phyloP scores from a whole-genome alignment of 2,888 invertebrate genomes.

The Celastrina argiolus region DNA sequence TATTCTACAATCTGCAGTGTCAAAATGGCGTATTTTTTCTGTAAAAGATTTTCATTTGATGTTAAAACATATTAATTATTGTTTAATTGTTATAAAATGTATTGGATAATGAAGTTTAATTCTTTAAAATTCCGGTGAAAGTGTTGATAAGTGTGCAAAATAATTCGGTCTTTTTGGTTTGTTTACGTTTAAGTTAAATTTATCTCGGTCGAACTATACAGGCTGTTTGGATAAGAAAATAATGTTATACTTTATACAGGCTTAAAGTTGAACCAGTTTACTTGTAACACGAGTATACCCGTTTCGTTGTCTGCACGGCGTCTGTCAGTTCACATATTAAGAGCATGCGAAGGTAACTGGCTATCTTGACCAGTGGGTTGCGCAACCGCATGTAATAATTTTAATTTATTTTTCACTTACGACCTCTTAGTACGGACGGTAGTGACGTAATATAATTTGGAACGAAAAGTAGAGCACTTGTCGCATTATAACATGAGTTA shows the following conservation, averaged over 20 bases:
- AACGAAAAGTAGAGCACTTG: slow-evolving; percentile 7
- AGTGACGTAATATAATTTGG: neutral
- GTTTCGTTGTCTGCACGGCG: neutral
- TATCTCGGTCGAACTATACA: no score
- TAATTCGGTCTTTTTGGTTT: no score
- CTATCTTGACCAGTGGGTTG: neutral
- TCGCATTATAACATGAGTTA: neutral
- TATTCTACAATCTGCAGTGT: no score
- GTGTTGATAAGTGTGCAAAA: no score
- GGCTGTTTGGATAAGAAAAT: no score
- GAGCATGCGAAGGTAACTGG: neutral
- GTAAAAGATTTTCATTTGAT: no score
- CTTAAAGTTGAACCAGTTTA: neutral
- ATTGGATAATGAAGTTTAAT: no score
- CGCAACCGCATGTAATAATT: neutral
- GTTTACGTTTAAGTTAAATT: no score
- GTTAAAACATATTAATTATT: no score
- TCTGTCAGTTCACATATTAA: neutral
- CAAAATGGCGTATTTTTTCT: no score
- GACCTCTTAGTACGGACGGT: neutral
- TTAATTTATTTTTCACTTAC: slow-evolving; percentile 5
- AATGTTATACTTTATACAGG: neutral
- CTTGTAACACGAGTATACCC: neutral
- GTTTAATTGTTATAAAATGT: no score
- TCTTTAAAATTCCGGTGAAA: no score